Percentiles rank a stretch among this genome's conserved stretches.
These are phyloP conservation scores for Malurus melanocephalus DNA, from an alignment of 2,113 vertebrate genomes.

Conservation along the genomic window DNA sequence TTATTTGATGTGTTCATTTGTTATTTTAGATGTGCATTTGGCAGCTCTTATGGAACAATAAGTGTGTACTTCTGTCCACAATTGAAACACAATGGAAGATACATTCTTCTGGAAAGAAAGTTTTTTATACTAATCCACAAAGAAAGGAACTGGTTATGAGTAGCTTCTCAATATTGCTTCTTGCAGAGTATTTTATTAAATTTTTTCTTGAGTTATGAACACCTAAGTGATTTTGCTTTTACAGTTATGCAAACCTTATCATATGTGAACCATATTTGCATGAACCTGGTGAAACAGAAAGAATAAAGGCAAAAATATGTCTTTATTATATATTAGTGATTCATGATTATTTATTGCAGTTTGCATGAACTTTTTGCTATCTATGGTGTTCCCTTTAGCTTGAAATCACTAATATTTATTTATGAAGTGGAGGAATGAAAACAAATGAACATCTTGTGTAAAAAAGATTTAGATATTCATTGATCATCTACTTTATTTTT, in stretches of 20 bases:
- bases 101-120: slow-evolving; percentile 77
- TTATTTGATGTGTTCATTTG: slow-evolving; percentile 1
- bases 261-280: slow-evolving; percentile 75
- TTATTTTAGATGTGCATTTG: slow-evolving; percentile 73
- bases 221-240: slow-evolving; percentile 27
- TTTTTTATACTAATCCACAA: slow-evolving; percentile 80
- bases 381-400: not conserved
- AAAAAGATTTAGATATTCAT: not conserved
- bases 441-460: not conserved
- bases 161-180: slow-evolving; percentile 51
- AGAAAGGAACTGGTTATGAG: slow-evolving; percentile 87
- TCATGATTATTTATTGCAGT: not conserved
- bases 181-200: not conserved
- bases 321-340: not conserved
- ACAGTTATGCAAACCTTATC: slow-evolving; percentile 82
- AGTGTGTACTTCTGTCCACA: slow-evolving; percentile 77
- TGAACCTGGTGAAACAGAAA: slow-evolving; percentile 69
- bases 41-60: slow-evolving; percentile 85
- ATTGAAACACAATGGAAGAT: slow-evolving; percentile 54
- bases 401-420: not conserved
- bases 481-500: not conserved
- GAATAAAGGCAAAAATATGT: slow-evolving; percentile 74
- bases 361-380: not conserved
- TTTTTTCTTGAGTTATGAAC: not conserved
- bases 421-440: not conserved